phyloP scores from a whole-genome alignment of 2,113 vertebrate species.

The Dasyornis broadbenti region DNA sequence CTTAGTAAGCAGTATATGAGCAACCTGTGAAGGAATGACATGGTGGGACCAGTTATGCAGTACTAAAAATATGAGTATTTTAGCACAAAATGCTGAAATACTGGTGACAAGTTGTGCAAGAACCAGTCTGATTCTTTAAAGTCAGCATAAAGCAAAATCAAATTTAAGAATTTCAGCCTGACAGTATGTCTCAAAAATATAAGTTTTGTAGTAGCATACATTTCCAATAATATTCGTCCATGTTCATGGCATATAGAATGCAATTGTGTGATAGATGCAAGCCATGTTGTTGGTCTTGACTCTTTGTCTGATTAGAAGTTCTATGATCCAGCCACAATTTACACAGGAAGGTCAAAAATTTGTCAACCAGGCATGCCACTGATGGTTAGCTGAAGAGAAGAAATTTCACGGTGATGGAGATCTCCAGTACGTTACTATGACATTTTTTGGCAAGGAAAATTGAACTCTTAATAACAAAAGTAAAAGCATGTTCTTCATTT shows the following conservation, averaged over 20 bases:
- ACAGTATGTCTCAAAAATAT: neutral
- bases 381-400: neutral
- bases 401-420: neutral
- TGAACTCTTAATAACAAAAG: neutral
- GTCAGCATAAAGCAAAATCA: neutral
- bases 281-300: neutral
- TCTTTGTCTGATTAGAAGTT: neutral
- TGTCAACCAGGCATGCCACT: fast-evolving
- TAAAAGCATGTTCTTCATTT: neutral
- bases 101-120: neutral
- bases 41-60: neutral
- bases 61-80: neutral
- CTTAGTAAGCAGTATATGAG: neutral
- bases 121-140: neutral
- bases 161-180: neutral
- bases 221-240: neutral
- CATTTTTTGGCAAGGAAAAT: neutral
- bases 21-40: neutral
- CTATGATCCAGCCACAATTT: neutral
- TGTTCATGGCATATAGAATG: neutral
- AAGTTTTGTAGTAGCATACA: neutral
- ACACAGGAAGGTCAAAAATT: neutral
- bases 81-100: neutral
- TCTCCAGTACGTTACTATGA: neutral
- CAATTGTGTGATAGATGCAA: neutral